Conservation (phyloP, 2,888 invertebrate species). For the Helleia helle region DNA sequence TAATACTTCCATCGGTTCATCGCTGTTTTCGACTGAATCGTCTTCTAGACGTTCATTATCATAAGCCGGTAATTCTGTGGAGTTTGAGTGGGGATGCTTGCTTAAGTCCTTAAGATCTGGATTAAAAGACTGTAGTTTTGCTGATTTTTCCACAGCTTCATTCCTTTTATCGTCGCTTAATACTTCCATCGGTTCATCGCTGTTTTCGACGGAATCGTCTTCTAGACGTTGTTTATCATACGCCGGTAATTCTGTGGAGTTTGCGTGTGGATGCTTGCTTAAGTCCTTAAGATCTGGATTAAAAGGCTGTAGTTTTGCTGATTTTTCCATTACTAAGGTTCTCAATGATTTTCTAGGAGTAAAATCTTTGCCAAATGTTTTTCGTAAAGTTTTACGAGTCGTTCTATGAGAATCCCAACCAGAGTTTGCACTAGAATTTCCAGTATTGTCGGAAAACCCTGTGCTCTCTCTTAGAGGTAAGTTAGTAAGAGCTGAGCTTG, state of each 20-base stretch:
- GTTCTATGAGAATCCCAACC: conserved; percentile 63
- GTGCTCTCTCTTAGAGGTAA: conserved; percentile 39
- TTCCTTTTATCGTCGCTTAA: no score
- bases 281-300: conserved; percentile 23
- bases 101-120: background rate
- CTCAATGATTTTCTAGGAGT: conserved; percentile 52
- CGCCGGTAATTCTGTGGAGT: conserved; percentile 22
- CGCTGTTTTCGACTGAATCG: background rate
- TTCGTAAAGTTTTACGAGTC: conserved; percentile 50
- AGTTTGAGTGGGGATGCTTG: conserved; percentile 11
- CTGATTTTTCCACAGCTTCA: conserved; percentile 1
- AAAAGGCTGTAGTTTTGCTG: conserved; percentile 41
- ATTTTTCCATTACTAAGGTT: conserved; percentile 56
- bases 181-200: conserved; percentile 5
- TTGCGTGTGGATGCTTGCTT: conserved; percentile 24
- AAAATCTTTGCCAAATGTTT: conserved; percentile 56
- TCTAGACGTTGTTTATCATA: conserved; percentile 11
- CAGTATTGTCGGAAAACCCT: conserved; percentile 36
- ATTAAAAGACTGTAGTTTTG: conserved; percentile 3
- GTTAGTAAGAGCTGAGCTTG: conserved; percentile 35
- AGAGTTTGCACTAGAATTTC: conserved; percentile 49
- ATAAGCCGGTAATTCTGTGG: conserved; percentile 14
- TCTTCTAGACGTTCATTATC: conserved; percentile 7
- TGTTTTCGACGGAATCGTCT: conserved; percentile 2
- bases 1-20: background rate